Evolutionary conservation across 2,888 invertebrate genomes (phyloP).

Genomic region (Fissipunctia ypsillon): DNA sequence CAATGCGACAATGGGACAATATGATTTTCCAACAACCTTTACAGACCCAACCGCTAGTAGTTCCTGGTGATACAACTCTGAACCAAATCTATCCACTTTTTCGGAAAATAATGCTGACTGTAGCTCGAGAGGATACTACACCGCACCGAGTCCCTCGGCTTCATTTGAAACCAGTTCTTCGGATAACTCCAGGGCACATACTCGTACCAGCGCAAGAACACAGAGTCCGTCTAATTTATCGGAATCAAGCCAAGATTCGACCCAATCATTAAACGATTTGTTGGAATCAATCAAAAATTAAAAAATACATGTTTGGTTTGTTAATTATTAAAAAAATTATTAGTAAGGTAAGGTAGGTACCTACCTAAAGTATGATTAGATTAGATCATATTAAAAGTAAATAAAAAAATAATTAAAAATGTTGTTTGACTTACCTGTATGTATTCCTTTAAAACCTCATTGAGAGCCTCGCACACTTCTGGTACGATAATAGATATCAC

Average conservation of each 20-base stretch:
- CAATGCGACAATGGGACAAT: conserved; percentile 26
- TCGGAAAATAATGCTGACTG: conserved; percentile 56
- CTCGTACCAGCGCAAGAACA: conserved; percentile 52
- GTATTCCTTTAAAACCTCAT: conserved; percentile 49
- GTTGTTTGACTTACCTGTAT: conserved; percentile 61
- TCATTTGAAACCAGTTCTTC: conserved; percentile 31
- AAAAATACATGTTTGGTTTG: no score
- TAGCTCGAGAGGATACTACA: conserved; percentile 64
- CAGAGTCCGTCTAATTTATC: conserved; percentile 26
- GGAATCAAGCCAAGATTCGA: conserved; percentile 46
- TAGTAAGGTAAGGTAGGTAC: no score
- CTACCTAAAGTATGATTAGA: no score
- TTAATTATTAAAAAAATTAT: no score
- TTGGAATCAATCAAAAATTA: no score
- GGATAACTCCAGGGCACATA: conserved; percentile 31
- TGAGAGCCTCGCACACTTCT: conserved; percentile 65
- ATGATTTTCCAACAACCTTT: conserved; percentile 53
- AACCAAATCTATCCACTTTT: conserved; percentile 42
- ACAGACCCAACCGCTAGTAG: conserved; percentile 58
- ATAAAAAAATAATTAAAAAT: conserved; percentile 51
- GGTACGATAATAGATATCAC: conserved; percentile 64
- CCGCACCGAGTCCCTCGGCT: conserved; percentile 47
- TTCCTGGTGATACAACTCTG: conserved; percentile 51
- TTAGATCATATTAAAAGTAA: conserved; percentile 4
- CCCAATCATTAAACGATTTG: conserved; percentile 63